These are phyloP conservation scores for Ditula angustiorana DNA, from an alignment of 2,888 invertebrate genomes.

Conservation along the genomic window DNA sequence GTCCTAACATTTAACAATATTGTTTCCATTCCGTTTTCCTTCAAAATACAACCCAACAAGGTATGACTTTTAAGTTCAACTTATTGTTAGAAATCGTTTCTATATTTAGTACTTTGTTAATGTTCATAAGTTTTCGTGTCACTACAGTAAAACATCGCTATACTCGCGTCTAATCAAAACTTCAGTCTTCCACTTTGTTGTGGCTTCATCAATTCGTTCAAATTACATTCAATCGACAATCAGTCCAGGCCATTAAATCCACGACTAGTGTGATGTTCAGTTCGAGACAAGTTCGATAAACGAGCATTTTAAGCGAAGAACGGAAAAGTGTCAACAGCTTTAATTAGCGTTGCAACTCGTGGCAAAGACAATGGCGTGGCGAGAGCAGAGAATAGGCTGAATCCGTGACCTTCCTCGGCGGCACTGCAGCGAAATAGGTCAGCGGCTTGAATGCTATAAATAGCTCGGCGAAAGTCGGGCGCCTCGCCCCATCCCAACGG, in stretches of 20 bases:
- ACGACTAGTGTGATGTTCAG: neutral
- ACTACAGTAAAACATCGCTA: neutral
- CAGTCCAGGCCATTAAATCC: neutral
- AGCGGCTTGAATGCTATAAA: constrained; percentile 85
- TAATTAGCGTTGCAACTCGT: constrained; percentile 83
- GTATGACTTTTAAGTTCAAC: neutral
- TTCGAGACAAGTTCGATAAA: neutral
- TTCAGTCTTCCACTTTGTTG: neutral
- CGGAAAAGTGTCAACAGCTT: constrained; percentile 79
- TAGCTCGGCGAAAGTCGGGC: constrained; percentile 84
- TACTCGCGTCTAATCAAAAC: neutral
- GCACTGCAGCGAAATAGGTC: constrained; percentile 84
- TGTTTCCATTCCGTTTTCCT: neutral
- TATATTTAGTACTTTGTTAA: neutral
- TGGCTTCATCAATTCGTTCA: neutral
- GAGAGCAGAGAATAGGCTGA: constrained; percentile 77
- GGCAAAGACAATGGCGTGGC: constrained; percentile 81
- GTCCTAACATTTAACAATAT: neutral
- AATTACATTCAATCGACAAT: neutral
- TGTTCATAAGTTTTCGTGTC: neutral
- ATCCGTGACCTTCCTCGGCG: constrained; percentile 84
- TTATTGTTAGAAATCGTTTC: neutral
- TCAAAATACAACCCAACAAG: neutral
- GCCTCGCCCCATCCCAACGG: constrained; percentile 75
- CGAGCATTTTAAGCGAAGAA: constrained; percentile 48